A percentile compares a stretch with the other conserved stretches of the same genome.
phyloP scores from a whole-genome alignment of 2,113 vertebrate genomes.

The Bolborhynchus lineola region DNA sequence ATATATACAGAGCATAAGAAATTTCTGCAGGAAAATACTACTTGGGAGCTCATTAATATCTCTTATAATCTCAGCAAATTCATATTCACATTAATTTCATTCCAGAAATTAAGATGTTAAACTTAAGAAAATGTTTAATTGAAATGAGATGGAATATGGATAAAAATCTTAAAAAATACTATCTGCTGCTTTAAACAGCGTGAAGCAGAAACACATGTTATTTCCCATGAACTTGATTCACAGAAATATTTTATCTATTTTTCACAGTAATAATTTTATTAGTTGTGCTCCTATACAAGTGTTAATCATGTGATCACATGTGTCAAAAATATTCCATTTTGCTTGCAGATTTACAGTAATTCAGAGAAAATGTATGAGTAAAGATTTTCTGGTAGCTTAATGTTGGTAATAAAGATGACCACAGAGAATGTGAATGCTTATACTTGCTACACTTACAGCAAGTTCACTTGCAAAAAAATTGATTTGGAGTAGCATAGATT shows the following conservation, averaged over 20 bases:
- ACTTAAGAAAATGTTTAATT: background rate
- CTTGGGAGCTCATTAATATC: background rate
- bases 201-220: background rate
- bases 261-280: conserved; percentile 10
- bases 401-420: background rate
- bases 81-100: background rate
- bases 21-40: background rate
- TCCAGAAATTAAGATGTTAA: background rate
- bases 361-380: background rate
- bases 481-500: background rate
- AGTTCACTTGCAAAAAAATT: background rate
- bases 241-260: conserved; percentile 18
- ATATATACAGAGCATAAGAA: background rate
- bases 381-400: conserved; percentile 1
- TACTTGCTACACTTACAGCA: background rate
- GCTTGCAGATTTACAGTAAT: background rate
- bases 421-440: background rate
- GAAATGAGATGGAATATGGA: background rate
- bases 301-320: conserved; percentile 12
- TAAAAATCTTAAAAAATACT: background rate
- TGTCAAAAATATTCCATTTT: conserved; percentile 31
- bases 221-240: conserved; percentile 9
- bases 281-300: conserved; percentile 1
- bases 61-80: background rate
- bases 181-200: background rate